phyloP scores from a whole-genome alignment of 2,888 invertebrate genomes.

The Cybosia mesomella region DNA sequence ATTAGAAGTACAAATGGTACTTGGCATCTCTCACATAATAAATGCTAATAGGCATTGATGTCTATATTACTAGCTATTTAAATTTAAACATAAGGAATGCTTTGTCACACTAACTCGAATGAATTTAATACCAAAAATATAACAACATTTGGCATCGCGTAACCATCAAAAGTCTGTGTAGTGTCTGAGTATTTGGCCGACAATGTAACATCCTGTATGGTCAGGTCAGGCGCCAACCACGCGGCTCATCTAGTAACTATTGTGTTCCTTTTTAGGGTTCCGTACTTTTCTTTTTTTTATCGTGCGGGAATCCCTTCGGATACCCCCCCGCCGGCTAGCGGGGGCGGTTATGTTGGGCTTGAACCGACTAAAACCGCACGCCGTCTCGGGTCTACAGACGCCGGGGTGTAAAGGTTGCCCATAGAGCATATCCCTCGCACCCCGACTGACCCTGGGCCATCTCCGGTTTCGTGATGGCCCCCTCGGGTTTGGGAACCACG shows the following conservation, averaged over 20 bases:
- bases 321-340: too few species aligned
- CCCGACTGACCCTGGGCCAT: too few species aligned
- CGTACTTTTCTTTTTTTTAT: too few species aligned
- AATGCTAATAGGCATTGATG: background rate
- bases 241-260: conserved; percentile 31
- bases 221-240: conserved; percentile 14
- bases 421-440: too few species aligned
- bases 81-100: background rate
- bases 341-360: too few species aligned
- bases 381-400: too few species aligned
- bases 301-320: too few species aligned
- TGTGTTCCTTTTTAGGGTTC: conserved; percentile 48
- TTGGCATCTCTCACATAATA: background rate
- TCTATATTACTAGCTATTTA: too few species aligned
- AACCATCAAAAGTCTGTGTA: conserved; percentile 4
- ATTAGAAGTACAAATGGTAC: background rate
- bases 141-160: background rate
- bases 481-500: too few species aligned
- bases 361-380: too few species aligned
- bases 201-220: conserved; percentile 26
- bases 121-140: background rate
- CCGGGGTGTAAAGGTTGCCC: too few species aligned
- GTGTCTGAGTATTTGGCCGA: background rate
- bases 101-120: background rate
- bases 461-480: too few species aligned